These are phyloP conservation scores for Elymnias hypermnestra DNA, from an alignment of 1,140 invertebrate species.

Conservation along the genomic window DNA sequence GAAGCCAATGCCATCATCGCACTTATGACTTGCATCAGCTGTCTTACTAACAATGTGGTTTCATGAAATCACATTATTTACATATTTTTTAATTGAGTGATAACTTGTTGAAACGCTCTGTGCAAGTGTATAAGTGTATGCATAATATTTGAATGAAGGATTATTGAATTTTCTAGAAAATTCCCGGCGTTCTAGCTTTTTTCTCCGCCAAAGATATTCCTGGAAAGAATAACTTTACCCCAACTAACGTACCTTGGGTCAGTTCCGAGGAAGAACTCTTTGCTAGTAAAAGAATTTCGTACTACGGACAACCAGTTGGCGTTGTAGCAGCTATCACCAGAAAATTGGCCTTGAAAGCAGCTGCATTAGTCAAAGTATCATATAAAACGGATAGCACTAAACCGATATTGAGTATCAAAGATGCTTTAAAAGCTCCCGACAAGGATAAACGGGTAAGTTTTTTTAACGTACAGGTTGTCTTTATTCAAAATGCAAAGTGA, in stretches of 20 bases:
- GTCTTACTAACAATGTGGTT: no score
- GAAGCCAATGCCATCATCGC: no score
- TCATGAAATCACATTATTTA: background rate
- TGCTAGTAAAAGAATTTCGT: slow-evolving; percentile 72
- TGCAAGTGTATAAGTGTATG: no score
- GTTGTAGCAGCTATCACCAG: slow-evolving; percentile 81
- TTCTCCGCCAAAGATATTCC: slow-evolving; percentile 85
- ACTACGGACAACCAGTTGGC: slow-evolving; percentile 85
- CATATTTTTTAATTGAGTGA: no score
- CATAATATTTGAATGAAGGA: no score
- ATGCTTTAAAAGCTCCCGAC: slow-evolving; percentile 75
- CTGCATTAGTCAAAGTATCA: slow-evolving; percentile 80
- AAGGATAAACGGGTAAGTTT: slow-evolving; percentile 51
- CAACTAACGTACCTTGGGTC: slow-evolving; percentile 32
- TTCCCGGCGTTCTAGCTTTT: slow-evolving; percentile 84
- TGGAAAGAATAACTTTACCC: slow-evolving; percentile 80
- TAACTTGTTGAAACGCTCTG: no score
- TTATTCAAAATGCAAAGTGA: no score
- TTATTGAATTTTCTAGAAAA: slow-evolving; percentile 53
- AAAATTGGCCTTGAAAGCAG: slow-evolving; percentile 78
- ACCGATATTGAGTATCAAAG: slow-evolving; percentile 73
- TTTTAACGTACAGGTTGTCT: no score
- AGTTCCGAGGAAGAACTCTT: slow-evolving; percentile 74
- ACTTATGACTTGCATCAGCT: no score
- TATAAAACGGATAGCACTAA: slow-evolving; percentile 70